These are phyloP conservation scores for Rhagologus leucostigma DNA, from an alignment of 2,113 vertebrate species.

Conservation along the genomic window DNA sequence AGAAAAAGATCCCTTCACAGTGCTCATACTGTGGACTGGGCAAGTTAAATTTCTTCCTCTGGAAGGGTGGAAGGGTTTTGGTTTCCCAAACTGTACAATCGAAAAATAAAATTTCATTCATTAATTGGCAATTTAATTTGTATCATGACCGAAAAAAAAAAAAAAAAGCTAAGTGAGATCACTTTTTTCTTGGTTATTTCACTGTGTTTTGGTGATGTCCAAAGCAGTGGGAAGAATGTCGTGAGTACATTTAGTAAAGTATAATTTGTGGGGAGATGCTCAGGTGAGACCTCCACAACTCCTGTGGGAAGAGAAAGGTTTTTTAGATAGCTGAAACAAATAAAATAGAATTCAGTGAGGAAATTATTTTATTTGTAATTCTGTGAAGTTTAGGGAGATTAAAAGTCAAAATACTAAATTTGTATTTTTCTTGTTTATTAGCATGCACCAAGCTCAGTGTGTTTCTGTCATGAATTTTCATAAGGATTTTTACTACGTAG, in stretches of 20 bases:
- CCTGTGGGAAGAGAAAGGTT: background rate
- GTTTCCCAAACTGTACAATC: background rate
- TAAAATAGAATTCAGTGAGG: background rate
- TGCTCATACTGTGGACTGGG: background rate
- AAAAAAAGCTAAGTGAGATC: background rate
- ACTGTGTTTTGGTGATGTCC: background rate
- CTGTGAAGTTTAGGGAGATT: background rate
- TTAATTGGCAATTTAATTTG: background rate
- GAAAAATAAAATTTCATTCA: background rate
- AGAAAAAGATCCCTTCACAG: background rate
- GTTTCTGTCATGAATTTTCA: conserved; percentile 78
- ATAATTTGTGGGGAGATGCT: background rate
- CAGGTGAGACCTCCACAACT: background rate
- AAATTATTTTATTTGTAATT: conserved; percentile 6
- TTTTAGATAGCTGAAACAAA: background rate
- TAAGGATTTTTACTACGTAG: conserved; percentile 78
- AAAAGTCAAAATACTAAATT: conserved; percentile 44
- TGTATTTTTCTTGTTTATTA: conserved; percentile 47
- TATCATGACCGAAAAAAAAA: background rate
- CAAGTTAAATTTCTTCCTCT: conserved; percentile 1
- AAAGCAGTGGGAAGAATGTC: background rate
- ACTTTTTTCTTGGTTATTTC: background rate
- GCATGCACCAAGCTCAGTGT: conserved; percentile 58
- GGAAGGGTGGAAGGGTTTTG: background rate
- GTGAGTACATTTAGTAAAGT: background rate